These are phyloP conservation scores for Mactra quadrangularis DNA, from an alignment of 1,140 invertebrate species.

Conservation along the genomic window DNA sequence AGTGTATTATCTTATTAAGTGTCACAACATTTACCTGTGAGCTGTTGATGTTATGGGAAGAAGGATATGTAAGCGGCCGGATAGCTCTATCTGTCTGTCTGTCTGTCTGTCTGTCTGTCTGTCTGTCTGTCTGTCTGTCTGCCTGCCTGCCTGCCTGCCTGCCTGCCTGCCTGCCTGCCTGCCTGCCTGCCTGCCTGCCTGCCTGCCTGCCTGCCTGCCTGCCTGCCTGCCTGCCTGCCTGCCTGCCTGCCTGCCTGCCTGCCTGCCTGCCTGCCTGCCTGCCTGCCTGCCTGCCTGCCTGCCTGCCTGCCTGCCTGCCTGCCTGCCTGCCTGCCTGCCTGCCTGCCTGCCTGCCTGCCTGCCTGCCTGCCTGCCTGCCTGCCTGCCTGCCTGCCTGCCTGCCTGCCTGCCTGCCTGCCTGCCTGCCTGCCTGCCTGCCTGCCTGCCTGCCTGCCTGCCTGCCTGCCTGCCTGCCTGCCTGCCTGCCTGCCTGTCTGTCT, in stretches of 20 bases:
- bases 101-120: constrained; percentile 61
- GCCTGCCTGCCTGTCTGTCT: too few species aligned
- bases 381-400: background rate
- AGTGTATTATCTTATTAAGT: too few species aligned
- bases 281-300: background rate
- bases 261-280: background rate
- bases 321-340: background rate
- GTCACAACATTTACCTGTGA: too few species aligned
- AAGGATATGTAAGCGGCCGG: too few species aligned
- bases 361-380: background rate
- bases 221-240: constrained; percentile 28
- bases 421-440: constrained; percentile 34
- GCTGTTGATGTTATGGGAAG: too few species aligned
- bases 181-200: constrained; percentile 51
- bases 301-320: background rate
- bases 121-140: too few species aligned
- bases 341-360: background rate
- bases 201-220: constrained; percentile 37
- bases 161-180: constrained; percentile 59
- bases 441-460: constrained; percentile 26
- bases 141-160: too few species aligned
- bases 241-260: constrained; percentile 14
- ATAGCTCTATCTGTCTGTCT: too few species aligned
- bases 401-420: constrained; percentile 30
- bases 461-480: constrained; percentile 43